Conservation (phyloP, 2,797 vertebrate genomes). For the Phaenicophaeus curvirostris region DNA sequence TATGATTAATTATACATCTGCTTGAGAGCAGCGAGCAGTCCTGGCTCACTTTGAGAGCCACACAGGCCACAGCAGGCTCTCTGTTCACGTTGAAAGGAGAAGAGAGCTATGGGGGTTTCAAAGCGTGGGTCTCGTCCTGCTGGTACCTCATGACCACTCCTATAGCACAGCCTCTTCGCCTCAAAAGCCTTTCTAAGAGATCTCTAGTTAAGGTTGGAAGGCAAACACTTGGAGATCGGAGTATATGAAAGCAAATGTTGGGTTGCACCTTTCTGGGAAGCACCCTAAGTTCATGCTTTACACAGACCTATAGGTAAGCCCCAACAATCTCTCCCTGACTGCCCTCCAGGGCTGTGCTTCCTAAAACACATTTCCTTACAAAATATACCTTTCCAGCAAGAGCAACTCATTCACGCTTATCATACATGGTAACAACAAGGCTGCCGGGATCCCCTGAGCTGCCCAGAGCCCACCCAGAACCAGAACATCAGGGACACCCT, state of each 20-base stretch:
- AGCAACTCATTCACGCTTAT: background rate
- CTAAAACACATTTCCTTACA: accelerated
- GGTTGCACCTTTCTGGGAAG: background rate
- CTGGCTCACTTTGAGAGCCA: background rate
- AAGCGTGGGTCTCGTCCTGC: background rate
- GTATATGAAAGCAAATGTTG: background rate
- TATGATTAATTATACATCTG: background rate
- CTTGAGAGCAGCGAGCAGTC: background rate
- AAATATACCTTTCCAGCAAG: background rate
- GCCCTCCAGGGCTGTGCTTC: background rate
- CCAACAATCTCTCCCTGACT: background rate
- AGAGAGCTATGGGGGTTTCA: background rate
- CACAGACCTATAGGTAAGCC: background rate
- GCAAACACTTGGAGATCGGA: background rate
- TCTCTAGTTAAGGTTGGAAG: background rate
- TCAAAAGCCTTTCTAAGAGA: background rate
- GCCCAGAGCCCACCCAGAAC: too few relatives aligned
- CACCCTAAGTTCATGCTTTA: background rate
- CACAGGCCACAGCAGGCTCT: background rate
- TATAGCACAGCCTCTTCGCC: accelerated
- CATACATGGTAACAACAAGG: accelerated
- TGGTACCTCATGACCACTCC: background rate
- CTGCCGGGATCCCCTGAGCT: background rate
- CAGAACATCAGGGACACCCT: too few relatives aligned
- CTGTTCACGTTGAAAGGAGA: background rate